Evolutionary conservation across 2,797 vertebrate species (phyloP).

Genomic region (Pseudopleuronectes americanus): DNA sequence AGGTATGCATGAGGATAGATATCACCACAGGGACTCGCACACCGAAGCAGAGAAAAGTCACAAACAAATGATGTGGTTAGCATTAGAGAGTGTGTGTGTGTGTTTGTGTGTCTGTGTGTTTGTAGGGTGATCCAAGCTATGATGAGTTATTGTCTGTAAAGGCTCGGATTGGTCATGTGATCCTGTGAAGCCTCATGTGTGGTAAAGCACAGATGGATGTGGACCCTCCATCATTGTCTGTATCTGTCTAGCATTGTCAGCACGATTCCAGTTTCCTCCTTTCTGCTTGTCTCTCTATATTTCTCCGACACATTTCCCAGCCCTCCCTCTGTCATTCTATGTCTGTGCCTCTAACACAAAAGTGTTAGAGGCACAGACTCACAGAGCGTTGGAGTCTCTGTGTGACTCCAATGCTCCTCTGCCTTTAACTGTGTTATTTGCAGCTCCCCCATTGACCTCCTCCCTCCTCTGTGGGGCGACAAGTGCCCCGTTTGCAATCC

Average conservation of each 20-base stretch:
- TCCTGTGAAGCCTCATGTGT: constrained; percentile 23
- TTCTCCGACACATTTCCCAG: constrained; percentile 5
- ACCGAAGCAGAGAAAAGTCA: constrained; percentile 24
- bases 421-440: constrained; percentile 28
- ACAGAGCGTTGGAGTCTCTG: too few relatives aligned
- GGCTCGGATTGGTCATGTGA: constrained; percentile 52
- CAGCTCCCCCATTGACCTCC: constrained; percentile 55
- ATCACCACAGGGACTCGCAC: constrained; percentile 39
- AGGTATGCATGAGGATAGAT: constrained; percentile 43
- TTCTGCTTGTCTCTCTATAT: neutral
- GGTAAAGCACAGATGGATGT: constrained; percentile 37
- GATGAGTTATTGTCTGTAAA: constrained; percentile 40
- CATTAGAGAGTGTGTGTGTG: neutral
- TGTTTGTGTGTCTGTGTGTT: constrained; percentile 9
- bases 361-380: too few relatives aligned
- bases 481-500: constrained; percentile 24
- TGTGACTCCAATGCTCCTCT: constrained; percentile 18
- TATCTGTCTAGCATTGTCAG: constrained; percentile 42
- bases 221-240: constrained; percentile 52
- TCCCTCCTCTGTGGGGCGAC: constrained; percentile 39
- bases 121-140: constrained; percentile 19
- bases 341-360: neutral
- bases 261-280: constrained; percentile 4
- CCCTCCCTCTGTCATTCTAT: constrained; percentile 16
- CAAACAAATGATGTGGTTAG: constrained; percentile 8